Base-by-base conservation (phyloP, 2,888 invertebrate species). In the Rotaria sp. region DNA sequence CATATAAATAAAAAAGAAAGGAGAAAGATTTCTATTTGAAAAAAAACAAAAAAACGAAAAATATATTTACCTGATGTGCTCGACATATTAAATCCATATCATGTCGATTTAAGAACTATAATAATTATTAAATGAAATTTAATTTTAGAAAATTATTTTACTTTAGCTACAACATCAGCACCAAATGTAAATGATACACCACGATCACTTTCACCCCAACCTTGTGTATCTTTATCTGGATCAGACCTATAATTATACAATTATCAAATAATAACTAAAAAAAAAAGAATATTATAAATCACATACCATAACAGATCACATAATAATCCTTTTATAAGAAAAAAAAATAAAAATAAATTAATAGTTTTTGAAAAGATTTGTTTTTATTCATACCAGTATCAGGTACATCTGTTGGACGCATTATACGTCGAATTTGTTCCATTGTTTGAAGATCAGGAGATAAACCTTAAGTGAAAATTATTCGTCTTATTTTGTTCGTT, bases 111-210 rank as follows among this genome's bases (percentile, higher is more conserved):
- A 98, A 89, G 88, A 91, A 91, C 80, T 80, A 45, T 2, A 80
- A 80, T 8, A 80, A 67, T 10, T 18, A 30, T 35, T 2, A 26
- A 35, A 26, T 15, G n/a, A n/a, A 45, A 21, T 2, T 45, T 26
- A 0, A n/a, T n/a, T 10, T 8, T 7, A 75, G 26, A 41, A 24
- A 41, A 7, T 45, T 45, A 2, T n/a, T 45, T 26, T 80, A 80
- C 80, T 95, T 95, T 88, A 10, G 85, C 80, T 38, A 98, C 97
- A 88, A 98, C 96, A 92, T 97, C 97, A 1, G 96, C 95, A 84
- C 98, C 98, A 91, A 98, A 98, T 30, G 97, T 98, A 92, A 97
- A 98, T 50, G 96, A 97, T 30, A 98, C 98, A 85, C 97, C 97
- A 89, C 98, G 94, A 91, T 97, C 97, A 90, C 98, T 98, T 91